These are phyloP conservation scores for Patella vulgata DNA, from an alignment of 1,140 invertebrate genomes.

Conservation along the genomic window DNA sequence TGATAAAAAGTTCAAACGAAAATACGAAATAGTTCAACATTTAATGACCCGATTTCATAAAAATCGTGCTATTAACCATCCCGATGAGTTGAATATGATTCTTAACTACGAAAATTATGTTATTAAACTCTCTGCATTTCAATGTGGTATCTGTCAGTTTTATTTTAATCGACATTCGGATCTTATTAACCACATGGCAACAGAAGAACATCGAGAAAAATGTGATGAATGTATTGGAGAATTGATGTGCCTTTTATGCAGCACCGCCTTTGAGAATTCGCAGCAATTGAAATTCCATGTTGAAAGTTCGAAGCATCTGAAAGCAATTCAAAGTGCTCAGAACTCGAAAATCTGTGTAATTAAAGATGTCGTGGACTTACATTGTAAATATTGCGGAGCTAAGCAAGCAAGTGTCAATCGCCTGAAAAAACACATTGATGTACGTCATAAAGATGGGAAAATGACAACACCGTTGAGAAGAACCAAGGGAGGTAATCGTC, in stretches of 20 bases:
- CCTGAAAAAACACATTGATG: conserved; percentile 75
- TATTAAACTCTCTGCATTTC: conserved; percentile 82
- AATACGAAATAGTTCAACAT: conserved; percentile 56
- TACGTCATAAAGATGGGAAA: conserved; percentile 70
- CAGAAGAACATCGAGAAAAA: conserved; percentile 71
- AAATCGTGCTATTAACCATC: conserved; percentile 48
- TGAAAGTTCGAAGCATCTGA: conserved; percentile 33
- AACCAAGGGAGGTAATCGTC: conserved; percentile 13
- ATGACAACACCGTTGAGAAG: conserved; percentile 13
- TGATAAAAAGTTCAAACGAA: conserved; percentile 52
- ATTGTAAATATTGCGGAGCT: conserved; percentile 69
- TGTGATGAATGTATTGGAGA: conserved; percentile 70
- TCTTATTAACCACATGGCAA: conserved; percentile 81
- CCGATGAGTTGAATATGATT: conserved; percentile 74
- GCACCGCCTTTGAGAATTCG: conserved; percentile 75
- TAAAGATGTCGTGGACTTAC: conserved; percentile 72
- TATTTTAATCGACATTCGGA: conserved; percentile 81
- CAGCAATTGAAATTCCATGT: conserved; percentile 78
- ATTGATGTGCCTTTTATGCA: conserved; percentile 81
- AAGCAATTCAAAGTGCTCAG: conserved; percentile 56
- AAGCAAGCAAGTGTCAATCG: conserved; percentile 69
- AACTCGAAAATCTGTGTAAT: conserved; percentile 82
- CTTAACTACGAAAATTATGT: conserved; percentile 81
- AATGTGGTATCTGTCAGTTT: conserved; percentile 84
- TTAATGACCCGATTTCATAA: conserved; percentile 54